These are phyloP conservation scores for Pantelozetes paolii DNA, from an alignment of 2,888 invertebrate genomes.

Conservation along the genomic window DNA sequence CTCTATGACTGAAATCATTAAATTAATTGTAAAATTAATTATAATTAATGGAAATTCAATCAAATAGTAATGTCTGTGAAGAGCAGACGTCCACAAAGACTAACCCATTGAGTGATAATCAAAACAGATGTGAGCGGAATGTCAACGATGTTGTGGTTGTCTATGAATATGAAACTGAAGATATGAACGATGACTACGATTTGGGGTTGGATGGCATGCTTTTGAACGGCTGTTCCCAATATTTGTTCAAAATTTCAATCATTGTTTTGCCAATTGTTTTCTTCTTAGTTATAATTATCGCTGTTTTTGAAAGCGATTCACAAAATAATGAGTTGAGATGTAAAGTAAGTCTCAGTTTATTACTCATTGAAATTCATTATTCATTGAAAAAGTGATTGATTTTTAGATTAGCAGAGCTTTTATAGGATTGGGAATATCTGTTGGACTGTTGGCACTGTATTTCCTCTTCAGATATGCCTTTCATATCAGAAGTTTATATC, in stretches of 20 bases:
- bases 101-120: not conserved
- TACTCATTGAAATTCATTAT: not conserved
- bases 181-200: slow-evolving; percentile 12
- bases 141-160: slow-evolving; percentile 7
- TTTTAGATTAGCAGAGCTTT: slow-evolving; percentile 9
- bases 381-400: not conserved
- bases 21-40: no score
- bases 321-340: not conserved
- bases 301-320: not conserved
- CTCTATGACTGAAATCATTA: no score
- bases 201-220: slow-evolving; percentile 9
- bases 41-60: slow-evolving; percentile 10
- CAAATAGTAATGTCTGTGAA: not conserved
- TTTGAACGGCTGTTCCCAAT: slow-evolving; percentile 15
- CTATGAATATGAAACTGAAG: slow-evolving; percentile 18
- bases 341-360: not conserved
- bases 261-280: slow-evolving; percentile 16
- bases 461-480: not conserved
- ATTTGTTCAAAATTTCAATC: not conserved
- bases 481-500: not conserved
- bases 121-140: not conserved
- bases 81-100: not conserved
- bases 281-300: not conserved
- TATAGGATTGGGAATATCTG: slow-evolving; percentile 5
- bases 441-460: slow-evolving; percentile 5